Conservation (phyloP, 2,113 vertebrate species). For the Saccopteryx leptura region DNA sequence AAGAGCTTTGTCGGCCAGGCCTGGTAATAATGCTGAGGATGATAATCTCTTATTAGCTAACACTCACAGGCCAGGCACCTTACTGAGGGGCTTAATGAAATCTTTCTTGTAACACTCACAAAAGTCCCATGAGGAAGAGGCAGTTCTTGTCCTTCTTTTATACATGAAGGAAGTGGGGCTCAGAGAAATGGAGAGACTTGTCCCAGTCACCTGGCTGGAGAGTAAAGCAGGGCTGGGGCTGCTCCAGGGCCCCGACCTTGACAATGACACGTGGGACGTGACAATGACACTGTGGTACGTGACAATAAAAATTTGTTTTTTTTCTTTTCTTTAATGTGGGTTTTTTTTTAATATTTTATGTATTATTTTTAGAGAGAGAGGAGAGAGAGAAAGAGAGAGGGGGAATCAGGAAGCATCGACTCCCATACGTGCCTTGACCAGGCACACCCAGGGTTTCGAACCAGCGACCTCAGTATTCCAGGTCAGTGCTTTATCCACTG, state of each 20-base stretch:
- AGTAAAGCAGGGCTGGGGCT: accelerated
- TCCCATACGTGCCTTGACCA: too few species aligned
- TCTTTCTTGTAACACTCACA: background rate
- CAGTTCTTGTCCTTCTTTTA: background rate
- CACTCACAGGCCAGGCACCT: background rate
- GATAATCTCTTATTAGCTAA: background rate
- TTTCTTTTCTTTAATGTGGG: too few species aligned
- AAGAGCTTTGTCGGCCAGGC: background rate
- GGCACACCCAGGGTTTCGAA: too few species aligned
- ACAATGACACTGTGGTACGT: background rate
- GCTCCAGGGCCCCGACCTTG: background rate
- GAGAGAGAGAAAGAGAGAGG: too few species aligned
- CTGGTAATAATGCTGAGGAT: background rate
- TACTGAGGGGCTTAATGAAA: background rate
- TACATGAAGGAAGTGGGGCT: background rate
- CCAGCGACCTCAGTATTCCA: too few species aligned
- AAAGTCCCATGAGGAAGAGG: background rate
- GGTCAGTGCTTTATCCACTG: too few species aligned
- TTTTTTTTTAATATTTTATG: too few species aligned
- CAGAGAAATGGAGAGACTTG: background rate
- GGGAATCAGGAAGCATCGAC: too few species aligned
- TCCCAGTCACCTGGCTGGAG: background rate
- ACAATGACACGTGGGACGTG: background rate
- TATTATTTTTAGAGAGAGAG: too few species aligned
- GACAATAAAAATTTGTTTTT: too few species aligned